phyloP scores from a whole-genome alignment of 2,888 invertebrate species.

The Dasypolia templi region DNA sequence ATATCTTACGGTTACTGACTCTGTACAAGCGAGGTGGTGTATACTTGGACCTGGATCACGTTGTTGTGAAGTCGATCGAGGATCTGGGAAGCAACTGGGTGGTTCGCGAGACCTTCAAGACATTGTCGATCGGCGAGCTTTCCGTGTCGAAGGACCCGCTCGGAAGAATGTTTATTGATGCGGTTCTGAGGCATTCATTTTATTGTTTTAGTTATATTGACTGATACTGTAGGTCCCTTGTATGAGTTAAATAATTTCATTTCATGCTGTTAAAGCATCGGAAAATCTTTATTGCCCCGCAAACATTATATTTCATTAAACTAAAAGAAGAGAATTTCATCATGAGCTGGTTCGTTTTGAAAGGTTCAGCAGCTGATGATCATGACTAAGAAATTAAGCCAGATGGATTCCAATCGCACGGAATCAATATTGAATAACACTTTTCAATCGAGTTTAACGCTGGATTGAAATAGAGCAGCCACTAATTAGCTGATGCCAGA shows the following conservation, averaged over 20 bases:
- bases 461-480: not conserved
- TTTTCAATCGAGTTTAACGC: not conserved
- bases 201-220: not conserved
- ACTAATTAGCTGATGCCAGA: not conserved
- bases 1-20: conserved; percentile 60
- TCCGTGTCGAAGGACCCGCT: too few relatives aligned
- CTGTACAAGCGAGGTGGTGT: conserved; percentile 65
- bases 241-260: too few relatives aligned
- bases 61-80: conserved; percentile 59
- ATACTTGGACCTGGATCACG: conserved; percentile 63
- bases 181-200: too few relatives aligned
- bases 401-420: not conserved
- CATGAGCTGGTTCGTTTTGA: not conserved
- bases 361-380: not conserved
- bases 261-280: too few relatives aligned
- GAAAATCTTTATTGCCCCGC: too few relatives aligned
- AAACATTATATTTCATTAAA: too few relatives aligned
- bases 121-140: conserved; percentile 33
- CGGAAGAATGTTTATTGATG: too few relatives aligned
- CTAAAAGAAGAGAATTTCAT: not conserved
- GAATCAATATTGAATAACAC: not conserved
- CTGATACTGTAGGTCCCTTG: not conserved
- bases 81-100: conserved; percentile 62
- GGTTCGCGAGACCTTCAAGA: conserved; percentile 33
- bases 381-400: not conserved